Evolutionary conservation across 2,888 invertebrate species (phyloP).

Genomic region (Polymixis lichenea): DNA sequence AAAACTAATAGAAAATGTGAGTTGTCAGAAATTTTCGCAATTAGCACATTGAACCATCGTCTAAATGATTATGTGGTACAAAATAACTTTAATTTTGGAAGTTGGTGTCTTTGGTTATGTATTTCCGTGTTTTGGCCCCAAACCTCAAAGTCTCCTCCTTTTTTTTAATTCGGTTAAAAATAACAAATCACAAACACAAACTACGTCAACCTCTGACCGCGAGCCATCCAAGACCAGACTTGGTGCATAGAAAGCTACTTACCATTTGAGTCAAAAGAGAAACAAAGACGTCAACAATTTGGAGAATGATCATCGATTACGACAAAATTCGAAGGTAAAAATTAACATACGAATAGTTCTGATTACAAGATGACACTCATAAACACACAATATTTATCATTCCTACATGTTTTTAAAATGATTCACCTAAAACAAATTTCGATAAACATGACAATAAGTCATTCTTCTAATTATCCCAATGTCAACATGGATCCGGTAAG

Average conservation of each 20-base stretch:
- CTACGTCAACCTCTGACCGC: too few relatives aligned
- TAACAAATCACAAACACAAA: background rate
- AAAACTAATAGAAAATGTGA: background rate
- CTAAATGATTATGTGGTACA: background rate
- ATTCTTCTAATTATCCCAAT: conserved; percentile 30
- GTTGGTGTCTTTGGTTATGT: too few relatives aligned
- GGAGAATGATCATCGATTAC: background rate
- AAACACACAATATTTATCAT: conserved; percentile 29
- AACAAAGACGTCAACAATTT: background rate
- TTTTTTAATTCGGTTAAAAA: too few relatives aligned
- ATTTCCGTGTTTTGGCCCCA: too few relatives aligned
- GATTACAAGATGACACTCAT: conserved; percentile 12
- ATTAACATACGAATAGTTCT: conserved; percentile 22
- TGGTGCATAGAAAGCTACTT: background rate
- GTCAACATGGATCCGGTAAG: conserved; percentile 36
- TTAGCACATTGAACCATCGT: background rate
- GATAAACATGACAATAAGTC: conserved; percentile 38
- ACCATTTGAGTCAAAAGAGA: background rate
- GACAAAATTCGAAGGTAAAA: background rate
- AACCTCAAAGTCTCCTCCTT: too few relatives aligned
- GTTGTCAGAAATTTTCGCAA: background rate
- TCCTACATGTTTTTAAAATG: conserved; percentile 30
- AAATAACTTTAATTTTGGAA: background rate
- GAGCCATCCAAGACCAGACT: background rate
- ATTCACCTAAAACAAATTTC: conserved; percentile 39